phyloP scores from a whole-genome alignment of 2,888 invertebrate species.

The Holacanthella duospinosa region DNA sequence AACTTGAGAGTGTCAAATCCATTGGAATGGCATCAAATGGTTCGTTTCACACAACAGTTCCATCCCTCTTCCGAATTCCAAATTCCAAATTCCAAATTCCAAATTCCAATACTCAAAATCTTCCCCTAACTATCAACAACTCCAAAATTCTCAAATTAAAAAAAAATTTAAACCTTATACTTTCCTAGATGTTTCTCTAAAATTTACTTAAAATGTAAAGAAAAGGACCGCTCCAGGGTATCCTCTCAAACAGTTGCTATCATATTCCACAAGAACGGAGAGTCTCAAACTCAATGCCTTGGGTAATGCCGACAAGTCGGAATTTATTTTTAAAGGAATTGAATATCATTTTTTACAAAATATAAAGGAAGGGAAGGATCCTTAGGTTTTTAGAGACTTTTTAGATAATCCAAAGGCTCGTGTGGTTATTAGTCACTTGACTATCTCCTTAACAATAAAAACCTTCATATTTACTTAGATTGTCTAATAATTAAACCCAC shows the following conservation, averaged over 20 bases:
- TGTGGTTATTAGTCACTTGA: background rate
- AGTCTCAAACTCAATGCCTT: too few relatives aligned
- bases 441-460: background rate
- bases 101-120: too few relatives aligned
- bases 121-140: too few relatives aligned
- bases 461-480: too few relatives aligned
- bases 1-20: background rate
- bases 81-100: background rate
- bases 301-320: too few relatives aligned
- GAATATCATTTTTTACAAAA: too few relatives aligned
- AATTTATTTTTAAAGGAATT: too few relatives aligned
- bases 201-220: background rate
- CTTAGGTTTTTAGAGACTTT: too few relatives aligned
- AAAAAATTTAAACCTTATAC: background rate
- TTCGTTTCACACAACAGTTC: background rate
- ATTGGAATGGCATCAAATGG: background rate
- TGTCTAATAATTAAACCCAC: background rate
- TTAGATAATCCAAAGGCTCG: background rate
- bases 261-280: background rate
- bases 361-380: too few relatives aligned
- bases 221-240: background rate
- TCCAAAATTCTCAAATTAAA: background rate
- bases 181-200: background rate
- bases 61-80: background rate
- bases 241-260: background rate